Evolutionary conservation across 2,797 vertebrate species (phyloP), one percentile per base, ranked within the genome.

Genomic region (Neosilurus mollespiculum): DNA sequence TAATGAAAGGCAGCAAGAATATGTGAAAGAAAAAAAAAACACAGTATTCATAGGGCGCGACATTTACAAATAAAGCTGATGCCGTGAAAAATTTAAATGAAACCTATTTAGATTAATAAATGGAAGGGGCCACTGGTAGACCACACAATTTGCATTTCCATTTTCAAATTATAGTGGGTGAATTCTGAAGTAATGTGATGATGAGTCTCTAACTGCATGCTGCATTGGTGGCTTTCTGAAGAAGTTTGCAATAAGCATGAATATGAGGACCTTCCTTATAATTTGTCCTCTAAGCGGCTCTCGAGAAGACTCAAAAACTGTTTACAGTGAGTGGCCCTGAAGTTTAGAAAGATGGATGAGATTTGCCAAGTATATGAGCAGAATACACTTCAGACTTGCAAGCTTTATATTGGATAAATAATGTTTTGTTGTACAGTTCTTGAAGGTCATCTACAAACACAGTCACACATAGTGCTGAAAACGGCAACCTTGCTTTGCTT

Each of bases 11-110:
- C 98, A 98, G 96, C 96, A 96, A 97, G 95, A 97, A 96, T 95
- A 86, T 86, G 86, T 84, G 70, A 85, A 95, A 93, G 95, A 96
- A 96, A 98, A 97, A 81, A 79, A 69, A 69, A 64, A 22, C 83
- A 80, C 78, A 96, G 92, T 96, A 95, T 98, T 99, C 97, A 98
- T 97, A 98, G 97, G 96, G 97, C 96, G 94, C 91, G 94, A 96
- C 98, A 98, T 98, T 99, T 97, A 98, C 97, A 98, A 98, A 98
- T 98, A 98, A 97, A 98, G 97, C 97, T 98, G 97, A 99, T 97
- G 96, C 96, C 95, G 96, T 96, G 94, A 94, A 96, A 99, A 99
- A 97, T 98, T 96, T 96, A 99, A 99, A 98, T 98, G 97, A 99
- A 98, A 96, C 96, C 97, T 98, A 88, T 98, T 98, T 97, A 98